Percentiles rank a stretch among this genome's conserved stretches.
Evolutionary conservation across 2,113 vertebrate species (phyloP).

Genomic region (Xiphophorus couchianus): DNA sequence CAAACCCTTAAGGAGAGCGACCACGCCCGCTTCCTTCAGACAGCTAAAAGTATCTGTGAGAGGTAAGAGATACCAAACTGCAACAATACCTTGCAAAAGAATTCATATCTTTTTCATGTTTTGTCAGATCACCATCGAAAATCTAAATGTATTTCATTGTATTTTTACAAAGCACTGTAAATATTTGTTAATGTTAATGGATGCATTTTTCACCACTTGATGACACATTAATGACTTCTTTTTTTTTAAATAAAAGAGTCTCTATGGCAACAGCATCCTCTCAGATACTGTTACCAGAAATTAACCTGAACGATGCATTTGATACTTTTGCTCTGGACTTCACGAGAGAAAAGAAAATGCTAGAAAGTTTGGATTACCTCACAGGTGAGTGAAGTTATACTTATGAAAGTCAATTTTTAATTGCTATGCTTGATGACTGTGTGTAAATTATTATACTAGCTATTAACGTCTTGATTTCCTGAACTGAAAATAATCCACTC

Average conservation of each 20-base stretch:
- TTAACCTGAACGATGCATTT: slow-evolving; percentile 97
- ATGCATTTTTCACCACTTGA: neutral
- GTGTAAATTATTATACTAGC: neutral
- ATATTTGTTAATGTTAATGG: neutral
- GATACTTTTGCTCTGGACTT: slow-evolving; percentile 98
- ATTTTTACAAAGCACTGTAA: neutral
- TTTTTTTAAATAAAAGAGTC: slow-evolving; percentile 81
- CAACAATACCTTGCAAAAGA: neutral
- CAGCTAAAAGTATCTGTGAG: slow-evolving; percentile 94
- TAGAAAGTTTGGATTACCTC: slow-evolving; percentile 97
- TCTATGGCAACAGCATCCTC: slow-evolving; percentile 98
- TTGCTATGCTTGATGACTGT: neutral
- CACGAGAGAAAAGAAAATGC: slow-evolving; percentile 95
- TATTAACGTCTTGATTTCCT: neutral
- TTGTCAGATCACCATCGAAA: neutral
- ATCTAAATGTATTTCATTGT: neutral
- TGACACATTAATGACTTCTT: neutral
- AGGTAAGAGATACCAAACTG: slow-evolving; percentile 78
- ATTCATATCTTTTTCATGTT: neutral
- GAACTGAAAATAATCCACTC: slow-evolving; percentile 5
- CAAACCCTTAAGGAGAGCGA: slow-evolving; percentile 95
- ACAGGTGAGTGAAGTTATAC: slow-evolving; percentile 84
- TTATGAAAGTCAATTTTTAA: neutral
- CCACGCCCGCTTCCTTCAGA: slow-evolving; percentile 93
- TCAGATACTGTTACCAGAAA: slow-evolving; percentile 96